phyloP scores from a whole-genome alignment of 37 sponge, comb jelly and placozoan species.

The Axinella damicornis region DNA sequence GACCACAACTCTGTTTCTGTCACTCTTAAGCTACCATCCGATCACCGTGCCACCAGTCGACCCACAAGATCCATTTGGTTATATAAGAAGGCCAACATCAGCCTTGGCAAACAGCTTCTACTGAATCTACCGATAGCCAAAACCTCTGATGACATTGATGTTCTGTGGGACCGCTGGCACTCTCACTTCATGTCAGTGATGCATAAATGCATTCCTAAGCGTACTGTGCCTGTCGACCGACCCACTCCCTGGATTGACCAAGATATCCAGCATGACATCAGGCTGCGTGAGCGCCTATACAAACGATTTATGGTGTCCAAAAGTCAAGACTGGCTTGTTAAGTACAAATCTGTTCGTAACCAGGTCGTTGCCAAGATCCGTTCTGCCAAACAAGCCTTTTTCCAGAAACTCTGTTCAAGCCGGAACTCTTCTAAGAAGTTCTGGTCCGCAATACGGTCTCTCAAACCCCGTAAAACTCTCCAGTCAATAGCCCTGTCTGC shows the following conservation, averaged over 20 bases:
- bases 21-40: background rate
- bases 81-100: background rate
- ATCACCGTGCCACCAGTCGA: background rate
- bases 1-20: conserved; percentile 1
- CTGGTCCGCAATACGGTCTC: background rate
- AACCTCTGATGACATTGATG: background rate
- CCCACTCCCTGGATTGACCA: background rate
- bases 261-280: background rate
- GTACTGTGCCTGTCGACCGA: background rate
- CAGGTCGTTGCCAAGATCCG: background rate
- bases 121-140: background rate
- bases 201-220: background rate
- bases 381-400: background rate
- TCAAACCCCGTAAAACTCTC: background rate
- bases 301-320: background rate
- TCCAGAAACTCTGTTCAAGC: background rate
- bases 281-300: background rate
- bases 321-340: background rate
- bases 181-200: background rate
- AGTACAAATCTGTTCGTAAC: background rate
- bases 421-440: background rate
- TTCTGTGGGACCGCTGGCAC: background rate
- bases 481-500: background rate
- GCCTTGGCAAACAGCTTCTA: background rate
- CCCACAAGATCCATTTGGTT: background rate